Conservation (phyloP, 1,140 invertebrate genomes). For the Anoplolepis gracilipes region DNA sequence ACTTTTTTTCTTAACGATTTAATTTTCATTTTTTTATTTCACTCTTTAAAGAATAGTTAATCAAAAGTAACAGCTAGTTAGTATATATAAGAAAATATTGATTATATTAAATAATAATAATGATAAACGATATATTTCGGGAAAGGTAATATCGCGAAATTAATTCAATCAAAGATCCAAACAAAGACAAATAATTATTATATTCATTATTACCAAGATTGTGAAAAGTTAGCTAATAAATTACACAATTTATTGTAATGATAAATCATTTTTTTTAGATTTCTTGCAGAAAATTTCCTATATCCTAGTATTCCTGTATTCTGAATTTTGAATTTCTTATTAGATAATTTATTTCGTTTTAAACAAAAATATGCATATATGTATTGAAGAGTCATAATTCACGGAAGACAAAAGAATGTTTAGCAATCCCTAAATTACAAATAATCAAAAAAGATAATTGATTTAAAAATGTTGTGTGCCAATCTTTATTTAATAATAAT, state of each 20-base stretch:
- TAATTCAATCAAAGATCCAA: neutral
- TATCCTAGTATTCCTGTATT: neutral
- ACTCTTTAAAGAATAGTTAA: slow-evolving; percentile 21
- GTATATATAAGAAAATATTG: neutral
- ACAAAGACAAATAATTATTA: too few species aligned
- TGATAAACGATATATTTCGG: neutral
- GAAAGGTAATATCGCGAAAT: neutral
- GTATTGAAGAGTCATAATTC: neutral
- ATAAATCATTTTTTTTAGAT: neutral
- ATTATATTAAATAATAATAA: neutral
- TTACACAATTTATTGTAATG: neutral
- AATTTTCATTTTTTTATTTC: slow-evolving; percentile 1
- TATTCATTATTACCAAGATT: neutral
- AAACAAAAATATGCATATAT: neutral
- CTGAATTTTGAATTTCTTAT: slow-evolving; percentile 22
- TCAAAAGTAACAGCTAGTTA: neutral
- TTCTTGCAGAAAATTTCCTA: neutral
- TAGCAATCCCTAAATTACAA: neutral
- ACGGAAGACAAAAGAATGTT: neutral
- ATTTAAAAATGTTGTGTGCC: neutral
- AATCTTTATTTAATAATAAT: neutral
- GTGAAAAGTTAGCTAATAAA: neutral
- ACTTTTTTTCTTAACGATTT: neutral
- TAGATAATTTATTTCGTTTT: slow-evolving; percentile 9
- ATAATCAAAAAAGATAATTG: neutral